Evolutionary conservation across 2,888 invertebrate species (phyloP).

Genomic region (Drosophila mercatorum): DNA sequence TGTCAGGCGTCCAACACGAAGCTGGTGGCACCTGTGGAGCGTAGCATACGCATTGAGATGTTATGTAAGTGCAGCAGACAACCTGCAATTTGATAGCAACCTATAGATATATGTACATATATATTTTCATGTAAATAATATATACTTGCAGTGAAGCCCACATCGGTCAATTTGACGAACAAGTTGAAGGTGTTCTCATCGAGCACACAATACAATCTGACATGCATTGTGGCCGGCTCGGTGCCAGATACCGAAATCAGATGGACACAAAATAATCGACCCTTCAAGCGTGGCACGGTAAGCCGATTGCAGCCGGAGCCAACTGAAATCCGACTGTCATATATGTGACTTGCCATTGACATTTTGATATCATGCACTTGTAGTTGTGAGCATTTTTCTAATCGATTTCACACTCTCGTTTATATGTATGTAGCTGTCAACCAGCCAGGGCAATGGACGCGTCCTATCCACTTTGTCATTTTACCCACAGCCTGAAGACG

Average conservation of each 20-base stretch:
- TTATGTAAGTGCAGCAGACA: constrained; percentile 88
- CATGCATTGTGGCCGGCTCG: constrained; percentile 93
- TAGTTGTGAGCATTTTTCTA: constrained; percentile 67
- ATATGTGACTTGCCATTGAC: constrained; percentile 66
- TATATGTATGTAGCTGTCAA: constrained; percentile 86
- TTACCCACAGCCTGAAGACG: constrained; percentile 93
- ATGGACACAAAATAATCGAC: constrained; percentile 93
- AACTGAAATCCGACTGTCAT: constrained; percentile 46
- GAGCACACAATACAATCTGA: constrained; percentile 91
- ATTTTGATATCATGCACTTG: constrained; percentile 62
- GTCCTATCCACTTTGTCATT: constrained; percentile 92
- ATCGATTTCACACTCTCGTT: constrained; percentile 68
- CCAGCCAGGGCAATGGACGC: constrained; percentile 89
- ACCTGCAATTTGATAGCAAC: not conserved
- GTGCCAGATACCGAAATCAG: constrained; percentile 93
- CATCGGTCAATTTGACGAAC: constrained; percentile 90
- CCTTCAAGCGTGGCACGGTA: constrained; percentile 91
- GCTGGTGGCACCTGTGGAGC: constrained; percentile 92
- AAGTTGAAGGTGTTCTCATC: constrained; percentile 92
- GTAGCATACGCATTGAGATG: constrained; percentile 92
- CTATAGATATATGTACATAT: not conserved
- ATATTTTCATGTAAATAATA: not conserved
- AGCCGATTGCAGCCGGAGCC: constrained; percentile 67
- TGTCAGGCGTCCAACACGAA: constrained; percentile 95
- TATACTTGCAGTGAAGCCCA: constrained; percentile 89